These are phyloP conservation scores for Macrosoma leucophasiata DNA, from an alignment of 2,888 invertebrate genomes.

Conservation along the genomic window DNA sequence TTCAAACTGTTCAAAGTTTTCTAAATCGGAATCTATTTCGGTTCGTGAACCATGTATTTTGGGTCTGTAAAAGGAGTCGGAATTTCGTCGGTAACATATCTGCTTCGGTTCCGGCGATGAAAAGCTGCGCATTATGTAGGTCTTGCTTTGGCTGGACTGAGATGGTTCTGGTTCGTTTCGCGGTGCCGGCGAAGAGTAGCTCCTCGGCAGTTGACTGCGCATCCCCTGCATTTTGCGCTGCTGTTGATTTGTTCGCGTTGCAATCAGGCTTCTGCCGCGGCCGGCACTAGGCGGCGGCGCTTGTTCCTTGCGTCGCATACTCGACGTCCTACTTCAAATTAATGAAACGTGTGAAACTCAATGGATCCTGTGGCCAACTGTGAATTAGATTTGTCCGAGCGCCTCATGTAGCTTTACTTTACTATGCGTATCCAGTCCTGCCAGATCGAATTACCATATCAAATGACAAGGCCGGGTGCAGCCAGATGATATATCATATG, in stretches of 20 bases:
- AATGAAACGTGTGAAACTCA: conserved; percentile 43
- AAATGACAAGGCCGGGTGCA: conserved; percentile 56
- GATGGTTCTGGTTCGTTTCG: conserved; percentile 42
- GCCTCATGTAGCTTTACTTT: conserved; percentile 49
- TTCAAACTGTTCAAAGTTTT: conserved; percentile 62
- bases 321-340: conserved; percentile 19
- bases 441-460: conserved; percentile 60
- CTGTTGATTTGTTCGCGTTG: conserved; percentile 55
- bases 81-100: conserved; percentile 47
- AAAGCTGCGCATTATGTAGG: conserved; percentile 55
- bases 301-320: conserved; percentile 58
- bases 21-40: conserved; percentile 61
- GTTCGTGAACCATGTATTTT: conserved; percentile 52
- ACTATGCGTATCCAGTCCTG: conserved; percentile 53
- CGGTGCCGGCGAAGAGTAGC: conserved; percentile 58
- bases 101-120: conserved; percentile 61
- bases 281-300: conserved; percentile 35
- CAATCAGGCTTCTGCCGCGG: conserved; percentile 55
- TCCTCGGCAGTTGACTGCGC: conserved; percentile 54
- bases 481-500: conserved; percentile 66
- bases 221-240: conserved; percentile 47
- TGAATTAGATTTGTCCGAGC: conserved; percentile 35
- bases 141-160: conserved; percentile 34
- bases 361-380: conserved; percentile 45
- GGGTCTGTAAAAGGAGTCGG: conserved; percentile 53